phyloP scores from a whole-genome alignment of 1,140 invertebrate species.

The Drosophila sp. region DNA sequence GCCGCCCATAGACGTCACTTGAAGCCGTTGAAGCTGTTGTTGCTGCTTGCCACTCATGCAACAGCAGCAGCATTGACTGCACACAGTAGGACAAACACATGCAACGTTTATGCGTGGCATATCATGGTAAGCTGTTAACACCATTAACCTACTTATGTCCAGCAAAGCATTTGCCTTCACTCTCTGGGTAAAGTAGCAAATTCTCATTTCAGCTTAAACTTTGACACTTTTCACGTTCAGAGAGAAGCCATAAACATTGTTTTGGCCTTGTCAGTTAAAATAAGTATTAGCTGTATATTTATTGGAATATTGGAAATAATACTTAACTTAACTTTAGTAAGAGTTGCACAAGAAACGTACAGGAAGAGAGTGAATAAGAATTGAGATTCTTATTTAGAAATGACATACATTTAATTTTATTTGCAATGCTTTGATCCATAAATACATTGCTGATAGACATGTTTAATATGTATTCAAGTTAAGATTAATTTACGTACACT shows the following conservation, averaged over 20 bases:
- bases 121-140: constrained; percentile 2
- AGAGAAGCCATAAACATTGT: not conserved
- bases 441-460: no score
- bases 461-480: no score
- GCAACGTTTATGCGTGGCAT: constrained; percentile 29
- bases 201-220: constrained; percentile 3
- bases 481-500: no score
- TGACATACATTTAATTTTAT: no score
- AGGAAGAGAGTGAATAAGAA: no score
- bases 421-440: no score
- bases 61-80: constrained; percentile 20
- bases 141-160: constrained; percentile 5
- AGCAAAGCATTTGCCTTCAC: not conserved
- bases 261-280: no score
- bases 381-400: no score
- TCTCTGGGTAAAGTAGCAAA: not conserved
- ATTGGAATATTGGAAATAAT: no score
- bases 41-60: not conserved
- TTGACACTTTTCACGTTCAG: not conserved
- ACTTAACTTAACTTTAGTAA: no score
- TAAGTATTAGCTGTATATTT: no score
- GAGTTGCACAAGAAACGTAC: no score
- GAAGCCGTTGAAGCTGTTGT: constrained; percentile 29
- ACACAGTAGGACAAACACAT: not conserved
- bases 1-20: constrained; percentile 55